Evolutionary conservation across 2,797 vertebrate genomes (phyloP), one percentile per base, ranked within the genome.

Genomic region (Sphenopsis melanotis): DNA sequence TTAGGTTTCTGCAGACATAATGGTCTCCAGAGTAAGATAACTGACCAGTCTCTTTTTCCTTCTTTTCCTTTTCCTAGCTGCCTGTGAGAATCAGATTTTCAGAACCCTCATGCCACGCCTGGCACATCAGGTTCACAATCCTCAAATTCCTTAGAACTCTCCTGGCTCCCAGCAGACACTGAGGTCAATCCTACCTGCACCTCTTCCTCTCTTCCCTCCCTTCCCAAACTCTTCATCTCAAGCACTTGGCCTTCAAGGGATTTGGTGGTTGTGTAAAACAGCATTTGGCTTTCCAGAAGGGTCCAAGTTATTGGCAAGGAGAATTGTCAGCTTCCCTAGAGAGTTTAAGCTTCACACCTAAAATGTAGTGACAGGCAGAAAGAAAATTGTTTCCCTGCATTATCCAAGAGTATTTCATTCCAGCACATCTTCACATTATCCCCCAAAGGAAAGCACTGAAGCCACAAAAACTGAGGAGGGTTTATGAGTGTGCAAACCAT

Each of bases 401-500:
- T 95, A 76, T 86, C 69, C 1, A 10, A 44, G 75, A 78, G 34
- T 39, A 57, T 79, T 88, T 72, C 66, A 59, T 90, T 89, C 78
- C 77, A 95, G 71, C 52, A 87, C 87, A 70, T 80, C 80, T 89
- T 71, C 72, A 68, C 47, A 8, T 56, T 53, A 90, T 89, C 32
- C 81, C 93, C 88, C 36, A 4, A 0, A 85, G 80, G 91, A 93
- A 84, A 93, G 83, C 68, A 66, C 0, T 15, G 85, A 84, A 94
- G 49, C 60, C 8, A 23, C 63, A 84, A 95, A 89, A 60, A 8
- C 56, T 52, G 70, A 71, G 72, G 75, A 91, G 59, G 47, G 85
- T 91, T 96, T 95, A 93, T 87, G 88, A 93, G 78, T 76, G 89
- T 83, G 93, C 89, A 96, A 94, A 92, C 88, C 61, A 76, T 94